A percentile compares a stretch with the other conserved stretches of the same genome.
Evolutionary conservation across 2,113 vertebrate genomes (phyloP).

Genomic region (Thomomys bottae): DNA sequence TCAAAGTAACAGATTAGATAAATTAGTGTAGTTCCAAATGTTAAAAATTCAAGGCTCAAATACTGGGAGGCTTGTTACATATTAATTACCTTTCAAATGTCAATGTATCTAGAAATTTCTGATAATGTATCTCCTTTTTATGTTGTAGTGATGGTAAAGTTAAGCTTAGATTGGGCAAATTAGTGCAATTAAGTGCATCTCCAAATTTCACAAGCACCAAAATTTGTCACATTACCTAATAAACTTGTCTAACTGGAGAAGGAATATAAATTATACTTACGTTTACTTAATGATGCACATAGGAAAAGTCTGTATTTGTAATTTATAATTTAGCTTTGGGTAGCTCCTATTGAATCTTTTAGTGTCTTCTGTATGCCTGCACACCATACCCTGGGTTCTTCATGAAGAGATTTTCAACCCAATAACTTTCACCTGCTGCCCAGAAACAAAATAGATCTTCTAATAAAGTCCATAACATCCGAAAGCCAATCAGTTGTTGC

Average conservation of each 20-base stretch:
- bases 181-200: neutral
- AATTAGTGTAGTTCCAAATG: slow-evolving; percentile 66
- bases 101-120: slow-evolving; percentile 58
- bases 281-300: neutral
- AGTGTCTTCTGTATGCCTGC: neutral
- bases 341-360: neutral
- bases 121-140: slow-evolving; percentile 36
- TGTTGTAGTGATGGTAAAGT: neutral
- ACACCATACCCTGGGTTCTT: neutral
- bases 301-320: neutral
- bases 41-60: slow-evolving; percentile 61
- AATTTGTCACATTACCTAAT: neutral
- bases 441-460: neutral
- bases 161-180: neutral
- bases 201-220: neutral
- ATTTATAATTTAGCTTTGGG: neutral
- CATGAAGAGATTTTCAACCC: neutral
- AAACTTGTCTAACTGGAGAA: neutral
- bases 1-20: slow-evolving; percentile 65
- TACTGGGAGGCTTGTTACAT: slow-evolving; percentile 46
- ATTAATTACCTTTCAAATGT: slow-evolving; percentile 61
- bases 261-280: neutral
- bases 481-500: neutral
- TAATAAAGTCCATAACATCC: neutral
- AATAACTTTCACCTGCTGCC: neutral